Conservation (phyloP, 2,888 invertebrate genomes). For the Hofmannophila pseudospretella region DNA sequence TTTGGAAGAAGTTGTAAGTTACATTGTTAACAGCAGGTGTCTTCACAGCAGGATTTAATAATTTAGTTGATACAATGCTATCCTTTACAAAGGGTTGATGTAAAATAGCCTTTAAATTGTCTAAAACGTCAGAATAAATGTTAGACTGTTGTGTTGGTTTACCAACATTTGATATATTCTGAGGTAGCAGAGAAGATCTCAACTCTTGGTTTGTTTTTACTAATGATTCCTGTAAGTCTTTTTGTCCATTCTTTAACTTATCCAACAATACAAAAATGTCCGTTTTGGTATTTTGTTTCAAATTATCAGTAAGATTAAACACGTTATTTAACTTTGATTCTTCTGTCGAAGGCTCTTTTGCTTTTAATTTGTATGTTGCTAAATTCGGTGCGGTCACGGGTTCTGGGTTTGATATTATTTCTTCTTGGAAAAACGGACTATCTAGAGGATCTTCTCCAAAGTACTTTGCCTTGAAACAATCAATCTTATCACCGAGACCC, state of each 20-base stretch:
- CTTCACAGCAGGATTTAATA: constrained; percentile 8
- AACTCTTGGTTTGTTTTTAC: constrained; percentile 19
- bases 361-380: constrained; percentile 25
- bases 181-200: constrained; percentile 10
- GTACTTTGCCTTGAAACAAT: constrained; percentile 85
- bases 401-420: constrained; percentile 66
- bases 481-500: constrained; percentile 84
- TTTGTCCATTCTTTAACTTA: constrained; percentile 28
- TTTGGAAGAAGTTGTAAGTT: constrained; percentile 28
- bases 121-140: constrained; percentile 67
- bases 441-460: constrained; percentile 87
- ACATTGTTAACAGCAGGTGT: constrained; percentile 14
- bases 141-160: constrained; percentile 46
- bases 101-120: constrained; percentile 48
- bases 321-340: constrained; percentile 17
- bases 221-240: constrained; percentile 19
- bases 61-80: not conserved
- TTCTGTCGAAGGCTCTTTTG: constrained; percentile 12
- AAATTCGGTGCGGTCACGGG: constrained; percentile 44
- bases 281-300: constrained; percentile 17
- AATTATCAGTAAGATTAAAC: constrained; percentile 13
- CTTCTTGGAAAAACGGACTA: constrained; percentile 83
- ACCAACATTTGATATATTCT: constrained; percentile 11
- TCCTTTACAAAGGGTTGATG: constrained; percentile 8
- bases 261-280: constrained; percentile 31